Percentiles rank a stretch among this genome's conserved stretches.
Evolutionary conservation across 1,140 invertebrate genomes (phyloP).

Genomic region (Palaemon carinicauda): DNA sequence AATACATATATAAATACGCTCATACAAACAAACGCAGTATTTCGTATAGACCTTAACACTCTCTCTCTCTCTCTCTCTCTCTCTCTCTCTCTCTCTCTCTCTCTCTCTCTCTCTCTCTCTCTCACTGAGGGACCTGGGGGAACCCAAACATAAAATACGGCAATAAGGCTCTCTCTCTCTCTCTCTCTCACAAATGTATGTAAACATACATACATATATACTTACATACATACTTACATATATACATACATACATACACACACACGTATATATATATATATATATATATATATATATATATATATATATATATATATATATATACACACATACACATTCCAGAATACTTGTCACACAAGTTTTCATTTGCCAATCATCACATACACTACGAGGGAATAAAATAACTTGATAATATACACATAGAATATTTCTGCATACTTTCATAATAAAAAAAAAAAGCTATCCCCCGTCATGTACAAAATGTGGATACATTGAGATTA

Average conservation of each 20-base stretch:
- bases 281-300: conserved; percentile 2
- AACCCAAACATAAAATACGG: no score
- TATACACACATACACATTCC: neutral
- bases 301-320: neutral
- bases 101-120: conserved; percentile 12
- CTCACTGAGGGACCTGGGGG: no score
- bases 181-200: neutral
- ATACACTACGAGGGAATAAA: no score
- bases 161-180: conserved; percentile 9
- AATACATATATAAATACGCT: no score
- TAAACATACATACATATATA: neutral
- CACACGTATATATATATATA: neutral
- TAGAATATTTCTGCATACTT: no score
- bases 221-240: neutral
- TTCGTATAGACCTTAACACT: neutral
- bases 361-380: neutral
- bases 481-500: no score
- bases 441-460: no score
- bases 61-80: conserved; percentile 18
- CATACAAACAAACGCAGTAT: no score
- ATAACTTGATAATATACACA: no score
- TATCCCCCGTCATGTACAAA: no score
- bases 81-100: conserved; percentile 19
- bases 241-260: neutral
- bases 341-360: neutral